These are phyloP conservation scores for Amphiura filiformis DNA, from an alignment of 35 echinoderm and acorn worm species.

Conservation along the genomic window DNA sequence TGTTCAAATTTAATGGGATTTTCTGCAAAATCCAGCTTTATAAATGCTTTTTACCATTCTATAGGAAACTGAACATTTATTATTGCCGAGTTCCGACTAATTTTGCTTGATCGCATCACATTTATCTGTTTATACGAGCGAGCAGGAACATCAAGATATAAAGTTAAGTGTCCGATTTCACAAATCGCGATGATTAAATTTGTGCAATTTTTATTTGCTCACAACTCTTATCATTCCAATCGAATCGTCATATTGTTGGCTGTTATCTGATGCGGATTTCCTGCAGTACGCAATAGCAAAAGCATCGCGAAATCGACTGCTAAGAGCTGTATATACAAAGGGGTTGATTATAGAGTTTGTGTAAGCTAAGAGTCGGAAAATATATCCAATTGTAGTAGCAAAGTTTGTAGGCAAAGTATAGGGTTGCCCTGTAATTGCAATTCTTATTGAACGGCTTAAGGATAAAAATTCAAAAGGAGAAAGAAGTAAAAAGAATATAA, in stretches of 20 bases:
- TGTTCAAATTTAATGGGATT: too few relatives aligned
- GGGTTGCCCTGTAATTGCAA: not conserved
- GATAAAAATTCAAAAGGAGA: not conserved
- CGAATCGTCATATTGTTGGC: not conserved
- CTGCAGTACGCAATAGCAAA: constrained; percentile 4
- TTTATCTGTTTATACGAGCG: too few relatives aligned
- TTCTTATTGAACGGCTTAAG: not conserved
- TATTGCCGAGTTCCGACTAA: too few relatives aligned
- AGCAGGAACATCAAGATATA: too few relatives aligned
- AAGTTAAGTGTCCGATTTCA: too few relatives aligned
- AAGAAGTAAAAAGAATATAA: not conserved
- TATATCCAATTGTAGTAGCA: not conserved
- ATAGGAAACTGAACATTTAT: too few relatives aligned
- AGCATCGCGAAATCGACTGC: constrained; percentile 54
- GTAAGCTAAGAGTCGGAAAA: constrained; percentile 22
- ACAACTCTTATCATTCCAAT: not conserved
- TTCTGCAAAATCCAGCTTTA: too few relatives aligned
- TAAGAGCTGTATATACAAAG: constrained; percentile 52
- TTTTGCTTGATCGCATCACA: too few relatives aligned
- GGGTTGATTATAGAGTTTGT: constrained; percentile 65
- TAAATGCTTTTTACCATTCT: too few relatives aligned
- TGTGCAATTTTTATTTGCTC: not conserved
- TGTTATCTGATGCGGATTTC: not conserved
- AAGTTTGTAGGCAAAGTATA: not conserved
- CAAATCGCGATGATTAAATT: too few relatives aligned